Base-by-base conservation (phyloP, 2,797 vertebrate species). In the Danio aesculapii region DNA sequence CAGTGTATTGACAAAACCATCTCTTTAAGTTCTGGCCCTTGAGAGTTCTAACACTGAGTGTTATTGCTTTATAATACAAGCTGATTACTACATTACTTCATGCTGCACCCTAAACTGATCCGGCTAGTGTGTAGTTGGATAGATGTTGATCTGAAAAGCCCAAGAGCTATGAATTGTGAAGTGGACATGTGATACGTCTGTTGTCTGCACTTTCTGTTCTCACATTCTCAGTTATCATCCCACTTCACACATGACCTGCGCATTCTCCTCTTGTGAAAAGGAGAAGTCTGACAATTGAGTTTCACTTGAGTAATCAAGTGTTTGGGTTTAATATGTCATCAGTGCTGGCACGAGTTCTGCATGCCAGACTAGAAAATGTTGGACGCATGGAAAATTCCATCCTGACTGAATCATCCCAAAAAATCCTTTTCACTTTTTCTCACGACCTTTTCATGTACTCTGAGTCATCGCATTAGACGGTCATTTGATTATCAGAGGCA, bases 251-350 rank as follows among this genome's bases (percentile, higher is more conserved):
- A 74, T 81, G 79, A 81, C 21, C 49, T 72, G 8, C 41, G 13
- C 8, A 30, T 58, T 47, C 7, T 49, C 16, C 70, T 52, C 39
- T 44, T 44, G 3, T 19, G 52, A 19, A 81, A 67, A 67, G 6
- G 17, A 74, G 70, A 66, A 74, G 78, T 74, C 66, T 66, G 19
- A 14, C 70, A 12, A 66, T 73, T 47, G 17, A 59, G 70, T 74
- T 81, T 81, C 79, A 66, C 62, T 74, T 73, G 69, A 81, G 79
- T 81, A 81, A 81, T 81, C 70, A 74, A 49, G 6, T 58, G 44
- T 70, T 69, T 61, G 8, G 55, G 19, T 66, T 80, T 47, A n/a
- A 10, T 12, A 58, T 43, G 43, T 81, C 70, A 58, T 73, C 19
- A 59, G 55, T 74, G 16, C 16, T 50, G 41, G 9, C 67, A 71